These are phyloP conservation scores for Uria aalge DNA, from an alignment of 2,113 vertebrate genomes.

Conservation along the genomic window DNA sequence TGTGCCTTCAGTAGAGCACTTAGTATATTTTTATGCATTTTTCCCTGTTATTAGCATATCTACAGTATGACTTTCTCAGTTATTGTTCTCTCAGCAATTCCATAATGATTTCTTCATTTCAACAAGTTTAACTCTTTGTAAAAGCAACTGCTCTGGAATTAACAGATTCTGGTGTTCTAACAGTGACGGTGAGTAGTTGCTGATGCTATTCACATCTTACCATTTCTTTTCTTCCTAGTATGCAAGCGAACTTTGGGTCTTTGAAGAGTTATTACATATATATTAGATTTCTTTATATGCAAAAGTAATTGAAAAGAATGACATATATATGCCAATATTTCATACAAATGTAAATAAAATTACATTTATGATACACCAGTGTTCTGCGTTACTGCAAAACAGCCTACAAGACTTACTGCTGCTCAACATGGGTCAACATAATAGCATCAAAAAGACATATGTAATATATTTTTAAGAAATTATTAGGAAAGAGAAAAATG, in stretches of 20 bases:
- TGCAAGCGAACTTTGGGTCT: not conserved
- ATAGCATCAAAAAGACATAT: not conserved
- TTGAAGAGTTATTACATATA: not conserved
- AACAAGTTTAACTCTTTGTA: not conserved
- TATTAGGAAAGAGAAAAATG: not conserved
- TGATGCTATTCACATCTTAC: not conserved
- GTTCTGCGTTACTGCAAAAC: not conserved
- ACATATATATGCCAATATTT: not conserved
- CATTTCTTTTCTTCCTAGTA: not conserved
- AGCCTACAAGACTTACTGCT: not conserved
- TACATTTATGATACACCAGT: not conserved
- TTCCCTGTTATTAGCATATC: not conserved
- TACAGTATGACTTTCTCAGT: not conserved
- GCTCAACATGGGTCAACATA: not conserved
- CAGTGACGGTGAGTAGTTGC: not conserved
- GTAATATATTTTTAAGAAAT: not conserved
- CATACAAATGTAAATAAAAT: not conserved
- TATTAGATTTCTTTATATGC: not conserved
- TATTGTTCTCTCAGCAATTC: not conserved
- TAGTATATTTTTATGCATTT: not conserved
- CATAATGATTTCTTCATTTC: not conserved
- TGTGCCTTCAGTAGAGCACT: not conserved
- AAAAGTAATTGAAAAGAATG: not conserved
- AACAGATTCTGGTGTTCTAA: not conserved
- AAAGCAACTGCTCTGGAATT: not conserved